Percentiles rank a stretch among this genome's conserved stretches.
phyloP scores from a whole-genome alignment of 2,888 invertebrate genomes.

The Heliconius erato region DNA sequence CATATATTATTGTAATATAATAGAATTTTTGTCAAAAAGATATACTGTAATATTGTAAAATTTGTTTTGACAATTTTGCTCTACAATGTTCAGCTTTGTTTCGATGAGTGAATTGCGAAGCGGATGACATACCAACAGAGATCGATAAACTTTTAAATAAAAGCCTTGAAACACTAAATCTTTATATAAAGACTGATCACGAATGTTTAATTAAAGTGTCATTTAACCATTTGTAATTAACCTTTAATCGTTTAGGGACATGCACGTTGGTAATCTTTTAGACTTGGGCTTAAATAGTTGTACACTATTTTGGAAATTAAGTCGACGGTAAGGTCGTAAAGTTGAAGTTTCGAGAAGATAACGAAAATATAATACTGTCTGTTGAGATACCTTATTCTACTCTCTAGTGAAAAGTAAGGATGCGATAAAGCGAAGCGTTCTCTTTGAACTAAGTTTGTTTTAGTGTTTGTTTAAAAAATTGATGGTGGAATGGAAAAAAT shows the following conservation, averaged over 20 bases:
- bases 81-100: background rate
- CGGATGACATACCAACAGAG: no score
- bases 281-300: background rate
- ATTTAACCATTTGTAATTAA: constrained; percentile 5
- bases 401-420: background rate
- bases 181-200: constrained; percentile 1
- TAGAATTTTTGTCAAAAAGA: background rate
- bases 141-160: no score
- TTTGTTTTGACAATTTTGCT: background rate
- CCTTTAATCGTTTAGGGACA: background rate
- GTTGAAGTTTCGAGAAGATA: background rate
- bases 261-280: constrained; percentile 1
- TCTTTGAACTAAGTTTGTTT: constrained; percentile 2
- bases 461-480: background rate
- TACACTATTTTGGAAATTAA: background rate
- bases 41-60: background rate
- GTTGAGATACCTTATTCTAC: no score
- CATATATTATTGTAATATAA: no score
- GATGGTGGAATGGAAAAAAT: background rate
- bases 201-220: constrained; percentile 6
- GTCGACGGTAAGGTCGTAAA: background rate
- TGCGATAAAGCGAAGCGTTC: background rate
- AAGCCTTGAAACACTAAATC: background rate
- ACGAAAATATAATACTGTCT: background rate
- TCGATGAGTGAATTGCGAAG: no score